These are phyloP conservation scores for Toxostoma redivivum DNA, from an alignment of 2,113 vertebrate genomes.

Conservation along the genomic window DNA sequence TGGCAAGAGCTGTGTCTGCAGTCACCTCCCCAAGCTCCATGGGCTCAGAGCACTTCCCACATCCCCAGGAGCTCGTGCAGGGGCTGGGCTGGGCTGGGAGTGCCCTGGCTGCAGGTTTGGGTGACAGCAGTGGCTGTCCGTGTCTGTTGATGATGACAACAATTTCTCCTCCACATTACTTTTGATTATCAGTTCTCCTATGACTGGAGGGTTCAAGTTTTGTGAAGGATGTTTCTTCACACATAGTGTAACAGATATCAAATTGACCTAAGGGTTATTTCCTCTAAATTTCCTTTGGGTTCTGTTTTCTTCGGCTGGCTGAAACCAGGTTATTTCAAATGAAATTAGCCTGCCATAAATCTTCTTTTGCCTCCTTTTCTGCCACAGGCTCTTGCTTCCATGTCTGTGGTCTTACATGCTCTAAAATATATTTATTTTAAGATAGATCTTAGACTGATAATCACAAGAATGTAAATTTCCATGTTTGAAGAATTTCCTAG, in stretches of 20 bases:
- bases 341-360: constrained; percentile 38
- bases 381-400: constrained; percentile 5
- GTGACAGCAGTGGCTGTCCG: accelerated
- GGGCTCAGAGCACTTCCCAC: not conserved
- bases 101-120: not conserved
- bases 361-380: constrained; percentile 26
- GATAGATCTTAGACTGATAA: not conserved
- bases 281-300: constrained; percentile 57
- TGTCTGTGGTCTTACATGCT: not conserved
- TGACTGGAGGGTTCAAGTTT: not conserved
- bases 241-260: constrained; percentile 31
- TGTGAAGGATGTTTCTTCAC: constrained; percentile 31
- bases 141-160: not conserved
- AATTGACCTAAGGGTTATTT: constrained; percentile 47
- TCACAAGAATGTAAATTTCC: not conserved
- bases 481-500: not conserved
- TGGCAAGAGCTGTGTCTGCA: not conserved
- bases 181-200: not conserved
- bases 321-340: constrained; percentile 52
- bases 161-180: not conserved
- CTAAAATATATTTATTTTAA: not conserved
- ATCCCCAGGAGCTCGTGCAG: accelerated
- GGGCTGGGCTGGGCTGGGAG: not conserved
- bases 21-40: accelerated
- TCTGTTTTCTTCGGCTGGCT: constrained; percentile 1